These are phyloP conservation scores for Tipula vernalis DNA, from an alignment of 2,888 invertebrate species.

Conservation along the genomic window DNA sequence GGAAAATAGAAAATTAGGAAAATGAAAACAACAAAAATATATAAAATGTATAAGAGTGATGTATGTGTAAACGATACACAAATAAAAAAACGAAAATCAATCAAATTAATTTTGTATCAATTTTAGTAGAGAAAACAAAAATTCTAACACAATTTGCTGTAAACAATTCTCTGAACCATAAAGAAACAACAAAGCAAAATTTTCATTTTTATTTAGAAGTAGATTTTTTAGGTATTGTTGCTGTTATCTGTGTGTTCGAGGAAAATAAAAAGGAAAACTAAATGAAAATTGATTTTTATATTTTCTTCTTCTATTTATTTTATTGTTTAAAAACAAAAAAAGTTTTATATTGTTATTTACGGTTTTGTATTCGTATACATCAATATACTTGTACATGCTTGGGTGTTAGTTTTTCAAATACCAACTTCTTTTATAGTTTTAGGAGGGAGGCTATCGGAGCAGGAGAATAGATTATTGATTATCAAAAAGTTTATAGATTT, in stretches of 20 bases:
- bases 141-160: not conserved
- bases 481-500: not conserved
- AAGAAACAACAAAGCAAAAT: not conserved
- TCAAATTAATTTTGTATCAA: conserved; percentile 4
- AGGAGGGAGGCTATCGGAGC: not conserved
- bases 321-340: not conserved
- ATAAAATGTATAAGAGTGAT: not conserved
- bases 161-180: not conserved
- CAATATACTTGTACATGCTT: not conserved
- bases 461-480: not conserved
- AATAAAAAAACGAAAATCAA: not conserved
- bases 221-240: not conserved
- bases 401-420: not conserved
- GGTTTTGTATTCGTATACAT: not conserved
- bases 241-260: not conserved
- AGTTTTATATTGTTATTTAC: not conserved
- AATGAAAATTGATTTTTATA: conserved; percentile 4
- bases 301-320: not conserved
- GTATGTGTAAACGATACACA: not conserved
- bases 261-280: not conserved
- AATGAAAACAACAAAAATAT: not conserved
- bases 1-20: not conserved
- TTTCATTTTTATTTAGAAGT: not conserved
- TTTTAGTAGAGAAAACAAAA: not conserved
- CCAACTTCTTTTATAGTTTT: not conserved